A percentile compares a stretch with the other conserved stretches of the same genome.
These are phyloP conservation scores for Acromyrmex echinatior DNA, from an alignment of 1,140 invertebrate genomes.

Conservation along the genomic window DNA sequence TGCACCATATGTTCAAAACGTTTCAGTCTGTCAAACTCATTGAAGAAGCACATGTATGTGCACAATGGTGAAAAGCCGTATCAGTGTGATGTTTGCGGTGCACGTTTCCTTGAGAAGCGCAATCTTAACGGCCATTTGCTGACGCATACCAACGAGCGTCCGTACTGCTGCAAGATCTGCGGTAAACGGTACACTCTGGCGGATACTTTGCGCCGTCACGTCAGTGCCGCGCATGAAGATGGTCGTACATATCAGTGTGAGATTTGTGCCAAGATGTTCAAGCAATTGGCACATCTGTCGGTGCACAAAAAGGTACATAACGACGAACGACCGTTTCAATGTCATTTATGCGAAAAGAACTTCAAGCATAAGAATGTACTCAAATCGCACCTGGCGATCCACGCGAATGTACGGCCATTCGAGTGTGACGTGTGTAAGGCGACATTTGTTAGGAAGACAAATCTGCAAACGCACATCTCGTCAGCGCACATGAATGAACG, in stretches of 20 bases:
- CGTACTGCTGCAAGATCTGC: conserved; percentile 85
- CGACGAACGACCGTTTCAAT: conserved; percentile 91
- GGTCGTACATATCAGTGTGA: conserved; percentile 81
- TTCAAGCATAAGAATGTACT: conserved; percentile 84
- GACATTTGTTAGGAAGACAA: conserved; percentile 81
- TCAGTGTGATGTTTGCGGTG: conserved; percentile 87
- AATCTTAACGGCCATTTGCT: conserved; percentile 85
- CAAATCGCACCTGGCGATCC: conserved; percentile 80
- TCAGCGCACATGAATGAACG: conserved; percentile 86
- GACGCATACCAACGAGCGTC: conserved; percentile 86
- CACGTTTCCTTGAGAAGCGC: conserved; percentile 84
- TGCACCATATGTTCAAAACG: conserved; percentile 88
- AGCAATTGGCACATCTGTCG: conserved; percentile 86
- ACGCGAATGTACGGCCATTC: conserved; percentile 81
- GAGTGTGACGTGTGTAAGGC: conserved; percentile 82
- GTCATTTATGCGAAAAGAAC: conserved; percentile 87
- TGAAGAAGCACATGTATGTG: conserved; percentile 88
- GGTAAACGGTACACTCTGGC: conserved; percentile 82
- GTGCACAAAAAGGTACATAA: conserved; percentile 89
- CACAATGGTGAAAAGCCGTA: conserved; percentile 89
- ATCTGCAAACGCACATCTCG: conserved; percentile 81
- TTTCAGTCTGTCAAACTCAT: conserved; percentile 90
- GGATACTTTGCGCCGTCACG: conserved; percentile 79
- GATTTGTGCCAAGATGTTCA: conserved; percentile 84
- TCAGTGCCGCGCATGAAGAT: conserved; percentile 79